phyloP scores from a whole-genome alignment of 2,797 vertebrate species.

The Epinephelus coioides region DNA sequence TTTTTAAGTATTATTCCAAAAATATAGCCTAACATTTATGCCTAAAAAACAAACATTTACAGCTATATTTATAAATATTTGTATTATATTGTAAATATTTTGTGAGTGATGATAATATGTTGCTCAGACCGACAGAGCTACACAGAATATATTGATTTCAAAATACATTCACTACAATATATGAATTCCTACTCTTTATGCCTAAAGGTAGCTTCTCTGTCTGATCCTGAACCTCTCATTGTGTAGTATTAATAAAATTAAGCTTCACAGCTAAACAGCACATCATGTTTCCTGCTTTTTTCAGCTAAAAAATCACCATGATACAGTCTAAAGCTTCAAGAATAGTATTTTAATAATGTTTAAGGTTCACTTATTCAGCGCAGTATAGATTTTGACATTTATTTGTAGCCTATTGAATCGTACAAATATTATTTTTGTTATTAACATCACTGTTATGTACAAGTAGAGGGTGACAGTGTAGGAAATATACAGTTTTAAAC shows the following conservation, averaged over 20 bases:
- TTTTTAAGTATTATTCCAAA: no score
- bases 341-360: neutral
- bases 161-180: neutral
- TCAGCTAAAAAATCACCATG: no score
- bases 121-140: no score
- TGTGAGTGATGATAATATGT: neutral
- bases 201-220: neutral
- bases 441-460: neutral
- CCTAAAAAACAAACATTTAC: no score
- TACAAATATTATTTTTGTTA: neutral
- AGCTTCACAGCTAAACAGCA: no score
- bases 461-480: neutral
- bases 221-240: neutral
- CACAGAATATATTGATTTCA: neutral
- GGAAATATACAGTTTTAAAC: no score
- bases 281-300: no score
- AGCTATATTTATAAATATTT: no score
- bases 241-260: no score
- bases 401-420: neutral
- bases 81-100: no score
- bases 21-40: no score
- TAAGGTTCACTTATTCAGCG: neutral
- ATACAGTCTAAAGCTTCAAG: neutral
- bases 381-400: neutral
- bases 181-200: neutral